Base-by-base conservation (phyloP, 2,113 vertebrate genomes). In the Nannobrachium achirus region DNA sequence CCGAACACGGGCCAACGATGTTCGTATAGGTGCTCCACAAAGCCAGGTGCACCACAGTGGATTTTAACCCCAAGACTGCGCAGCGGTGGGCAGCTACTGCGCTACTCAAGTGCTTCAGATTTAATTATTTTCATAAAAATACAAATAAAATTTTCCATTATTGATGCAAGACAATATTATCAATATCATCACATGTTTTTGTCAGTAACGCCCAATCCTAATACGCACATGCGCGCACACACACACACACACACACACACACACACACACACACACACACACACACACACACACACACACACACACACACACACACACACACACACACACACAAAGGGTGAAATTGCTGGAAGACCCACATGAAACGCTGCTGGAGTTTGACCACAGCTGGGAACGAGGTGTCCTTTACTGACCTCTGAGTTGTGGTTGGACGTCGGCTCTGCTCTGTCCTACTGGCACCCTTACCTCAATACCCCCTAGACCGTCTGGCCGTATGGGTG, bases 251-350 rank as follows among this genome's bases (percentile, higher is more conserved):
- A 50, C 42, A 15, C 11, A 8, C 10, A 19, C 42, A 20, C 41
- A 19, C 16, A 45, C 45, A 66, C 74, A 76, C 76, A 73, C 48
- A 50, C 48, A 50, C 42, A 15, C 11, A 8, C 10, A 19, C 42
- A 20, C 41, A 19, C 16, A 33, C 25, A 33, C 25, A 33, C 25
- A 33, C 25, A 33, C 25, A 33, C 11, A 25, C 40, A 46, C 72
- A 46, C 61, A 61, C 45, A 66, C 74, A 76, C 76, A 73, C 48
- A 50, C 48, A 50, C 42, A 15, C 11, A 8, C 10, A 19, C 42
- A 20, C 41, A 19, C 16, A 45, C n/a, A 40, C 4, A 4, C 20
- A 2, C 2, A 1, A 33, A 33, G 25, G 2, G 44, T 45, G 13
- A 45, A 45, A 10, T 10, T 53, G 8, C 10, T 53, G 51, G 16